Evolutionary conservation across 2,113 vertebrate species (phyloP).

Genomic region (Perca schrenkii): DNA sequence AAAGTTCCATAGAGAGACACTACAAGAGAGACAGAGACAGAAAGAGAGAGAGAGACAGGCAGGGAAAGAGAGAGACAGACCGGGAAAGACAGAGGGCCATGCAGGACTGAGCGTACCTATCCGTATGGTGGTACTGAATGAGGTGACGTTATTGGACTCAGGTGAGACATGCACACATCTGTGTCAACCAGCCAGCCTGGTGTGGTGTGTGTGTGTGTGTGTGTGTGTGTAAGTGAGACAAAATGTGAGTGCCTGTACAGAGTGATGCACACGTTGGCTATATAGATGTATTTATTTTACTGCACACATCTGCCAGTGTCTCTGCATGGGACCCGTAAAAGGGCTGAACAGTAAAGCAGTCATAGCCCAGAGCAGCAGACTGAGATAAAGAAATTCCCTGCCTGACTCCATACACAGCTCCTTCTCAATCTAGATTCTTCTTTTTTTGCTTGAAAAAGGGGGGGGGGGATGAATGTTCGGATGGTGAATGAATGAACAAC

Average conservation of each 20-base stretch:
- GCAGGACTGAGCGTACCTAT: slow-evolving; percentile 83
- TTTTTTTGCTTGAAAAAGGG: neutral
- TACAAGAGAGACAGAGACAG: slow-evolving; percentile 80
- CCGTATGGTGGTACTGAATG: slow-evolving; percentile 89
- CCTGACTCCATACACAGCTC: slow-evolving; percentile 73
- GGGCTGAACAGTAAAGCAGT: slow-evolving; percentile 87
- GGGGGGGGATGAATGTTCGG: too few relatives aligned
- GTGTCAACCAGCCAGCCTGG: slow-evolving; percentile 66
- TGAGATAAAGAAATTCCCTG: slow-evolving; percentile 82
- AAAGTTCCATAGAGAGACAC: slow-evolving; percentile 84
- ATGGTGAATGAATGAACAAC: too few relatives aligned
- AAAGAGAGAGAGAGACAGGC: neutral
- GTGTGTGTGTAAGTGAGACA: slow-evolving; percentile 28
- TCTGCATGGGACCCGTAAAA: slow-evolving; percentile 92
- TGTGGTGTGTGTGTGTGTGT: slow-evolving; percentile 21
- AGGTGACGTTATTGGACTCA: slow-evolving; percentile 91
- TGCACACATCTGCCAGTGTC: slow-evolving; percentile 92
- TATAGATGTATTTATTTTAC: slow-evolving; percentile 91
- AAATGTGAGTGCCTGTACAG: slow-evolving; percentile 5
- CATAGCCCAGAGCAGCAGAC: slow-evolving; percentile 87
- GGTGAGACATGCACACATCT: slow-evolving; percentile 91
- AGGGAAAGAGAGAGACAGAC: neutral
- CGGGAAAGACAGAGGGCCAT: neutral
- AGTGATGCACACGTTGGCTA: slow-evolving; percentile 24
- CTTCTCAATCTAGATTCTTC: neutral